Evolutionary conservation across 1,140 invertebrate species (phyloP), one percentile per base, ranked within the genome.

Genomic region (Leptonema lineaticorne): DNA sequence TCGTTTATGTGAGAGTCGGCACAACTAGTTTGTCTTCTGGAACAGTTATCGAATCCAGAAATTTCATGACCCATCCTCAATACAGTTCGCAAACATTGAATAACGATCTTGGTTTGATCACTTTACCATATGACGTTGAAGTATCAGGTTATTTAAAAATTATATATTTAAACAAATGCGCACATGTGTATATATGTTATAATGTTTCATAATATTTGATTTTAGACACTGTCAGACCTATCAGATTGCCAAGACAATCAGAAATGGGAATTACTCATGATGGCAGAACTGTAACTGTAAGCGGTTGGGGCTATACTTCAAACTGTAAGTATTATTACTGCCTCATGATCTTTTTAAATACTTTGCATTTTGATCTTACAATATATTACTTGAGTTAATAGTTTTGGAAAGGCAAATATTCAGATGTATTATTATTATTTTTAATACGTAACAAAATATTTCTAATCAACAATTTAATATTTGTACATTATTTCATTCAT

Each of bases 241-340:
- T 71, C 18, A 8, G 18, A 18, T 18, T 71, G 20, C 65, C 62
- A 20, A 59, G 33, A 29, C 18, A 14, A 22, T 20, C 24, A n/a
- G 30, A 59, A 29, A 8, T 24, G 18, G n/a, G 8, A 18, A 29
- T 50, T 6, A 37, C 46, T n/a, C 66, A 29, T 26, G 69, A 14
- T 24, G 67, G 67, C 53, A 33, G 5, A 14, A 22, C 28, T 7
- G 66, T 69, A 2, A 74, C 69, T 33, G 72, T 70, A 24, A 73
- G 71, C 58, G 75, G 75, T 9, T 76, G 69, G 65, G 75, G 75
- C 27, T 53, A 53, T 48, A 74, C 72, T 46, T 37, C 26, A 63
- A 63, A 75, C 26, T 59, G 74, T 70, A 67, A 70, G 63, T 70
- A n/a, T 8, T n/a, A 37, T 37, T n/a, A n/a, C n/a, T n/a, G n/a